Evolutionary conservation across 2,888 invertebrate genomes (phyloP), one percentile per base, ranked within the genome.

Genomic region (Tridacna gigas): DNA sequence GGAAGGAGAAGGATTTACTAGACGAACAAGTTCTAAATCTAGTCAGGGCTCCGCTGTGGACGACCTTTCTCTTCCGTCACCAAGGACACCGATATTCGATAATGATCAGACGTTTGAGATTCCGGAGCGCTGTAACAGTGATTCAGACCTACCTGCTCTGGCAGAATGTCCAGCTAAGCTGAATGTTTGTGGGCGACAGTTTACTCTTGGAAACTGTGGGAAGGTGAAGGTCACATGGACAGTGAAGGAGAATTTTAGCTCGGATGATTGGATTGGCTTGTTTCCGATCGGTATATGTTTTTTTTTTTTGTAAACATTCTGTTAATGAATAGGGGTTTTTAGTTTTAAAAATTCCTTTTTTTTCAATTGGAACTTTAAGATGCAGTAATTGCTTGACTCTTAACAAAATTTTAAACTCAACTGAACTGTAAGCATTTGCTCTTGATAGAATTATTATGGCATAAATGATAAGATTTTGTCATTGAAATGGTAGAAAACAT

Each of bases 191-290:
- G 91, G 90, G 45, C 84, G 89, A n/a, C 91, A 92, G 79, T 92
- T 94, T 81, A 86, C 88, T 12, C 88, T 94, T n/a, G 92, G 93
- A 37, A 89, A 86, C 26, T 82, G 90, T 28, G 90, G 85, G 3
- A 88, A 91, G 61, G 89, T 95, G 18, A 91, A 92, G 61, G 91
- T 95, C 51, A 90, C 91, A 13, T 95, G 95, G 95, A 94, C 94
- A 82, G 94, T 95, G 37, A 92, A 91, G 65, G 95, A 95, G 75
- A 93, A 94, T 77, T 93, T 93, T 12, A 92, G 92, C 22, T 92
- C 93, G 18, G 91, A 93, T 69, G 95, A 95, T 89, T 95, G 95
- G 95, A 95, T 95, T 80, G 95, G 95, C 20, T 91, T 95, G 25
- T 95, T 94, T 89, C 91, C 91, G 69, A 89, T 91, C 87, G 95